Conservation (phyloP, 2,113 vertebrate species). For the Orthonyx spaldingii region DNA sequence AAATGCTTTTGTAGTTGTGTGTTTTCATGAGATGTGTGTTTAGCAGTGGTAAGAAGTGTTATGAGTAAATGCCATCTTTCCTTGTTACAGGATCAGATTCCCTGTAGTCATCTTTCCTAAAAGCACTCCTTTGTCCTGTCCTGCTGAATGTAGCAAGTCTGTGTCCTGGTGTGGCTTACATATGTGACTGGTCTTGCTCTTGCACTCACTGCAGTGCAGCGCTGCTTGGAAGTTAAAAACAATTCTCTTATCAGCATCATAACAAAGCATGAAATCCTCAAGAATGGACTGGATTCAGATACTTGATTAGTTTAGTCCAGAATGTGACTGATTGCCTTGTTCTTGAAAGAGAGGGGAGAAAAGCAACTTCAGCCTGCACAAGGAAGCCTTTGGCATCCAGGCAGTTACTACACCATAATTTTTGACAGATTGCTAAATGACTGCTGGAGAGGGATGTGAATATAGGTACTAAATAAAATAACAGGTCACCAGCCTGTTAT, state of each 20-base stretch:
- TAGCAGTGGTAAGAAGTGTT: background rate
- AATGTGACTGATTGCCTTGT: background rate
- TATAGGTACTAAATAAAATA: background rate
- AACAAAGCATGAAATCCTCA: background rate
- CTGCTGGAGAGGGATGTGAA: background rate
- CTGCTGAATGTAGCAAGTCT: background rate
- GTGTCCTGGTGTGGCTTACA: background rate
- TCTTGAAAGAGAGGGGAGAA: background rate
- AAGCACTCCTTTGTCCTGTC: background rate
- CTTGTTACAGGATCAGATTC: background rate
- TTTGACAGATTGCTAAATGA: background rate
- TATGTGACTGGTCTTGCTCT: background rate
- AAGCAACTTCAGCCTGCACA: background rate
- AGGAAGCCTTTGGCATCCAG: background rate
- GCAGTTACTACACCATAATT: background rate
- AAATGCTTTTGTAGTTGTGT: background rate
- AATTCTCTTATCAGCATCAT: background rate
- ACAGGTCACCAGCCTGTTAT: background rate
- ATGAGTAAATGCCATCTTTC: background rate
- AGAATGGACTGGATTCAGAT: background rate
- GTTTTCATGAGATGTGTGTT: background rate
- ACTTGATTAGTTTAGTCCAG: background rate
- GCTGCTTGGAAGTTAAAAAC: background rate
- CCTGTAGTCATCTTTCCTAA: background rate
- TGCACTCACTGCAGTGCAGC: background rate